Conservation (phyloP, 2,797 vertebrate genomes). For the Agapornis canus region DNA sequence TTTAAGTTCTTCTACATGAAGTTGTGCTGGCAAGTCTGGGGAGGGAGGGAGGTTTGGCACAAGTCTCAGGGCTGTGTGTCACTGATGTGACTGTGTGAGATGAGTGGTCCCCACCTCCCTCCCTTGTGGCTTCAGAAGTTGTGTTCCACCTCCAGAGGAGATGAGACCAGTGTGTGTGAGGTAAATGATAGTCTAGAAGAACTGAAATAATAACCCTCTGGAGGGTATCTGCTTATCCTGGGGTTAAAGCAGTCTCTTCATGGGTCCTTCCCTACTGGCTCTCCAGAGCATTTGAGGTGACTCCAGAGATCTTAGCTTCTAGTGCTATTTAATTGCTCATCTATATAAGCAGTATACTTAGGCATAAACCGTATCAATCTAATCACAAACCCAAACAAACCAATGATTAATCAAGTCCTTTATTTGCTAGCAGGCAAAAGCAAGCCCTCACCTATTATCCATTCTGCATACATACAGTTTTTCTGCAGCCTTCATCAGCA, state of each 20-base stretch:
- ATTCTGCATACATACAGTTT: neutral
- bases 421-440: neutral
- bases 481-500: neutral
- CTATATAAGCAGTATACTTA: neutral
- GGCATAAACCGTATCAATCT: neutral
- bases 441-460: neutral
- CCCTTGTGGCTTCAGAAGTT: neutral
- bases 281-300: neutral
- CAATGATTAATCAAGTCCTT: neutral
- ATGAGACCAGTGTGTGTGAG: accelerated
- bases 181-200: neutral
- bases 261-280: neutral
- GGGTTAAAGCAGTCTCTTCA: neutral
- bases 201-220: neutral
- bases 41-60: neutral
- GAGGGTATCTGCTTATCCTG: neutral
- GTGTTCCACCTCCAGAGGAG: neutral
- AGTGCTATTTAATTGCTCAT: neutral
- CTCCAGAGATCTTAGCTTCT: neutral
- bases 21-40: neutral
- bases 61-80: neutral
- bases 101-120: neutral
- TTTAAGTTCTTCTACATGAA: accelerated
- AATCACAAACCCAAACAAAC: neutral
- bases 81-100: accelerated